Conservation (phyloP, 2,113 vertebrate species). For the Oenanthe oenanthe region DNA sequence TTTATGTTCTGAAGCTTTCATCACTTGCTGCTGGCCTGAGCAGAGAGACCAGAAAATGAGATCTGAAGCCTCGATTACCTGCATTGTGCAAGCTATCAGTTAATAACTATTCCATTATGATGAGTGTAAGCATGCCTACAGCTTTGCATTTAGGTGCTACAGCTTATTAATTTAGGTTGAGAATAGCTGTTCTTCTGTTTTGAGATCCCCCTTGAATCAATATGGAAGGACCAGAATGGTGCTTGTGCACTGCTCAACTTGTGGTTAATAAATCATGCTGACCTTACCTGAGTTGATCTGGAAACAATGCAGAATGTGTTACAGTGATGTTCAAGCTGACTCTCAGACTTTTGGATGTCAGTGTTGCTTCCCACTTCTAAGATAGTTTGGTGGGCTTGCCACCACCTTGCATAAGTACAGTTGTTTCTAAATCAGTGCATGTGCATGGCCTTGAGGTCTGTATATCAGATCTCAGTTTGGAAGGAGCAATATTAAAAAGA, state of each 20-base stretch:
- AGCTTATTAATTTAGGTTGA: background rate
- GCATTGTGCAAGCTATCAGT: background rate
- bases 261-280: background rate
- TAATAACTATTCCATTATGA: background rate
- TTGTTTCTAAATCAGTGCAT: background rate
- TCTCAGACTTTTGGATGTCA: background rate
- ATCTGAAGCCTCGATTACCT: background rate
- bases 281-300: background rate
- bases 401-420: rapidly evolving
- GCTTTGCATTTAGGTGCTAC: background rate
- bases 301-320: background rate
- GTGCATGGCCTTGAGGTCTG: background rate
- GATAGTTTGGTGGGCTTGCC: background rate
- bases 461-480: background rate
- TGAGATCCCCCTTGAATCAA: background rate
- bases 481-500: background rate
- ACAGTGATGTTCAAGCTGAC: background rate
- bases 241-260: background rate
- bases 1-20: background rate
- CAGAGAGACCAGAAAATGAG: background rate
- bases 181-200: background rate
- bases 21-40: background rate
- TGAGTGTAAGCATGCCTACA: background rate
- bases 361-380: background rate
- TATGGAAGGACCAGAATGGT: background rate